Evolutionary conservation across 2,113 vertebrate species (phyloP).

Genomic region (Gadus chalcogrammus): DNA sequence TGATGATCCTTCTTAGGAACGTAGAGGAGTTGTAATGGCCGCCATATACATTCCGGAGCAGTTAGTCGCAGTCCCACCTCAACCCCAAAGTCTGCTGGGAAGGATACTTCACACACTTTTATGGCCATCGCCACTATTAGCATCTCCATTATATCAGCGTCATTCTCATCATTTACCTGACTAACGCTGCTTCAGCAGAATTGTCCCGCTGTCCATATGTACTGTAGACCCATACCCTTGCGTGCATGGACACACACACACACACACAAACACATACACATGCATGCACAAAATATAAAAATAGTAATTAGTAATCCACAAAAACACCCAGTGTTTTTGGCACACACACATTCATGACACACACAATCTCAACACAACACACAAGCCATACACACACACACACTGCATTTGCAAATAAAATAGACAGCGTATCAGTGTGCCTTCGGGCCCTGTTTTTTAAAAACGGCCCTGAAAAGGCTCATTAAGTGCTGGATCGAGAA

Average conservation of each 20-base stretch:
- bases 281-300: not conserved
- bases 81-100: slow-evolving; percentile 46
- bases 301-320: no score
- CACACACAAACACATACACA: no score
- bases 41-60: slow-evolving; percentile 56
- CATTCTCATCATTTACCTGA: slow-evolving; percentile 54
- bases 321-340: not conserved
- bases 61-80: slow-evolving; percentile 47
- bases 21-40: slow-evolving; percentile 55
- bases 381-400: no score
- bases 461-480: no score
- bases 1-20: slow-evolving; percentile 63
- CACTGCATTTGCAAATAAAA: no score
- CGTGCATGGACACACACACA: slow-evolving; percentile 5
- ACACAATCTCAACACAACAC: no score
- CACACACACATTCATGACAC: no score
- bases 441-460: no score
- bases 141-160: slow-evolving; percentile 47
- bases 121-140: slow-evolving; percentile 61
- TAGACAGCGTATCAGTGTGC: no score
- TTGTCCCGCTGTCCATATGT: not conserved
- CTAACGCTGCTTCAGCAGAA: slow-evolving; percentile 45
- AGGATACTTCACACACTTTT: slow-evolving; percentile 50
- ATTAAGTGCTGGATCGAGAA: no score
- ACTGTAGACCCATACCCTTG: no score